Evolutionary conservation across 2,113 vertebrate genomes (phyloP).

Genomic region (Hypomesus transpacificus): DNA sequence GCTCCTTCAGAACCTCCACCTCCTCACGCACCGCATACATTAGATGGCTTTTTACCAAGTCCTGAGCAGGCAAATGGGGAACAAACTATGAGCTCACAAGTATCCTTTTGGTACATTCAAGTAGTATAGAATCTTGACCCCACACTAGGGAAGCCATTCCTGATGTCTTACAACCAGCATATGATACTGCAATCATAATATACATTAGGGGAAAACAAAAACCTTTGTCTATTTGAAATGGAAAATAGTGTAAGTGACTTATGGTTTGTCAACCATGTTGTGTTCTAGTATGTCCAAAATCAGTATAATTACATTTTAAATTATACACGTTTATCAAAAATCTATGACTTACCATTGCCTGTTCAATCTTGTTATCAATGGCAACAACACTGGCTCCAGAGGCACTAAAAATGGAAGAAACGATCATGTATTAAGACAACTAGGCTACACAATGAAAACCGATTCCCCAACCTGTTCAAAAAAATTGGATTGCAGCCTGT

Average conservation of each 20-base stretch:
- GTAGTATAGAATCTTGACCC: no score
- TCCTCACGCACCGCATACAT: slow-evolving; percentile 99
- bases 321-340: no score
- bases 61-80: slow-evolving; percentile 67
- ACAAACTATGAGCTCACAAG: neutral
- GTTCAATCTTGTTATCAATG: slow-evolving; percentile 91
- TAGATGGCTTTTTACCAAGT: slow-evolving; percentile 99
- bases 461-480: no score
- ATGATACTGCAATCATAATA: neutral
- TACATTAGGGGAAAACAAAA: no score
- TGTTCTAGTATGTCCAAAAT: no score
- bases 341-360: slow-evolving; percentile 84
- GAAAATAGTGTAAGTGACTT: no score
- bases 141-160: neutral
- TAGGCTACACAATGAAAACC: neutral
- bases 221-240: no score
- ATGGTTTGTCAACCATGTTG: no score
- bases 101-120: no score
- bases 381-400: slow-evolving; percentile 85
- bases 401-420: slow-evolving; percentile 55
- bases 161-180: neutral
- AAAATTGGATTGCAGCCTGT: no score
- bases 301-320: no score
- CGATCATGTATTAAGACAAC: neutral
- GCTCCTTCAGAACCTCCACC: slow-evolving; percentile 99